These are phyloP conservation scores for Hirudinaria manillensis DNA, from an alignment of 2,888 invertebrate genomes.

Conservation along the genomic window DNA sequence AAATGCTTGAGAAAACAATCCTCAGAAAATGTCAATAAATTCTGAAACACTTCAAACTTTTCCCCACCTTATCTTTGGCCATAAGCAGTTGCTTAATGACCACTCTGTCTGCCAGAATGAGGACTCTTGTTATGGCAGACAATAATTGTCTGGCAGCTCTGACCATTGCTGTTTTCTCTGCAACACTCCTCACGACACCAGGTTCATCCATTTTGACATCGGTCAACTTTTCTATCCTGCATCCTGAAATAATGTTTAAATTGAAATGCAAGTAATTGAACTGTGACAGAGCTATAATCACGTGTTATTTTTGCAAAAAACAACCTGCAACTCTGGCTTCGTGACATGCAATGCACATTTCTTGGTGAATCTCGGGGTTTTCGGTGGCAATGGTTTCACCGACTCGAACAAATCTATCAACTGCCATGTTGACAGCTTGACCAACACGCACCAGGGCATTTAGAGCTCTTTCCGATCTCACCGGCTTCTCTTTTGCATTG, in stretches of 20 bases:
- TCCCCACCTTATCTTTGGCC: conserved; percentile 82
- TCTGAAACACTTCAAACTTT: background rate
- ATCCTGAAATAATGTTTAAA: conserved; percentile 60
- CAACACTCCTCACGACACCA: conserved; percentile 24
- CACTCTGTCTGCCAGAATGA: conserved; percentile 91
- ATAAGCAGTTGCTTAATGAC: conserved; percentile 90
- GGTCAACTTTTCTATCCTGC: conserved; percentile 84
- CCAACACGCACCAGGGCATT: conserved; percentile 80
- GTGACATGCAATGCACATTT: conserved; percentile 97
- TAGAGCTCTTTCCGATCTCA: conserved; percentile 60
- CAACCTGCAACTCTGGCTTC: conserved; percentile 90
- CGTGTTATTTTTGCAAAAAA: background rate
- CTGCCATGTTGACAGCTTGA: conserved; percentile 89
- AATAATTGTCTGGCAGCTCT: conserved; percentile 85
- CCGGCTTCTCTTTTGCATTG: conserved; percentile 64
- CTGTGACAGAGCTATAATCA: background rate
- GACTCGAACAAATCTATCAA: conserved; percentile 93
- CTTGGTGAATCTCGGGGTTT: conserved; percentile 89
- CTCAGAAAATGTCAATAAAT: no score
- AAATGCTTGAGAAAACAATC: no score
- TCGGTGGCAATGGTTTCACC: conserved; percentile 98
- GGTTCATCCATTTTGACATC: conserved; percentile 58
- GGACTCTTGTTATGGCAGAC: conserved; percentile 87
- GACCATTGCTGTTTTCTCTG: conserved; percentile 63
- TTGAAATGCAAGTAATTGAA: background rate